A percentile compares a stretch with the other conserved stretches of the same genome.
These are phyloP conservation scores for Tarsius wallacei DNA, from an alignment of 2,797 vertebrate species.

Conservation along the genomic window DNA sequence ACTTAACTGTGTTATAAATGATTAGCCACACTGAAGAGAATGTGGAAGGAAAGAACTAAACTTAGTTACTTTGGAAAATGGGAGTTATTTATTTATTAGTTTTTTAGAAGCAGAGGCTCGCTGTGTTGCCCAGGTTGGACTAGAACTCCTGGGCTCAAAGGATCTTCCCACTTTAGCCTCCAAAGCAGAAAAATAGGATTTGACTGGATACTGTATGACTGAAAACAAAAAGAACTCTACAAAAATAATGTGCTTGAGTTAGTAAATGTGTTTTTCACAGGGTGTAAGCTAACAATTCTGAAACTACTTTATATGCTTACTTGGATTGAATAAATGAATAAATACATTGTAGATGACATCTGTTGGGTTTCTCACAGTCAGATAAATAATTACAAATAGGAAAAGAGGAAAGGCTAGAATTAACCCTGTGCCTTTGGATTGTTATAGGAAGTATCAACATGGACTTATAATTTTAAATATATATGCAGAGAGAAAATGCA, in stretches of 20 bases:
- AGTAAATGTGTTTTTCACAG: neutral
- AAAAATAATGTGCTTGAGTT: neutral
- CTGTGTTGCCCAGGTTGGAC: neutral
- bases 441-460: neutral
- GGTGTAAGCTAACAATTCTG: neutral
- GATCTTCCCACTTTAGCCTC: neutral
- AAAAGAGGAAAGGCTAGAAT: neutral
- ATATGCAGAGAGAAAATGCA: neutral
- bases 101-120: neutral
- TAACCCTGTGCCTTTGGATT: neutral
- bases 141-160: neutral
- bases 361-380: neutral
- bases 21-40: neutral
- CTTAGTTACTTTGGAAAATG: neutral
- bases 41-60: neutral
- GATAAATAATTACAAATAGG: conserved; percentile 13
- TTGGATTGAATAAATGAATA: neutral
- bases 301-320: neutral
- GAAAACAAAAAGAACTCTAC: neutral
- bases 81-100: neutral
- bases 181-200: neutral
- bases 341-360: neutral
- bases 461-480: neutral
- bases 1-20: neutral
- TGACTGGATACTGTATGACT: neutral